Evolutionary conservation across 2,113 vertebrate species (phyloP), one percentile per base, ranked within the genome.

Genomic region (Cheilinus undulatus): DNA sequence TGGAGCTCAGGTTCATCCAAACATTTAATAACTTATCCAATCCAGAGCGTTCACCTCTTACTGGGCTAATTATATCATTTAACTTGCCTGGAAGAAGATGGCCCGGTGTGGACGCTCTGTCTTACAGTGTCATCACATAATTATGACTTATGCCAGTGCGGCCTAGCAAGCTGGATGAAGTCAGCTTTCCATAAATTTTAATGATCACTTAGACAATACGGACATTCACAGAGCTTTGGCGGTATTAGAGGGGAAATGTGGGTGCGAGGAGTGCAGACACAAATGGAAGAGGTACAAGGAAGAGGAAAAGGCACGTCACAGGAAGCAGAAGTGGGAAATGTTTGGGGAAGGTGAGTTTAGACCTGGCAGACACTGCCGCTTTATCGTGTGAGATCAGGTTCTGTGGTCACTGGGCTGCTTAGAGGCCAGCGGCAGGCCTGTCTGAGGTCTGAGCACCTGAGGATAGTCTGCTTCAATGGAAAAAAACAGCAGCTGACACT

Each of bases 1-100:
- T 89, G 87, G 86, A 88, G 87, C 83, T 89, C 81, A 89, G 91
- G 91, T 93, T 92, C 91, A 93, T 92, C 86, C 90, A 93, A 92
- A 93, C 91, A 91, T 92, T 91, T 93, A 91, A 94, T 92, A 92
- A 93, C 89, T 93, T 90, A 83, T 92, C 89, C 89, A 91, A 86
- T 92, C 86, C 76, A 85, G 84, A 88, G 87, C 28, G 45, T 69
- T 91, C 87, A 82, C 88, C 88, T 92, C 90, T 85, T 88, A 87
- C 89, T 84, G 83, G 85, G 84, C 80, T 92, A 91, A 93, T 93
- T 90, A 91, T 85, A 88, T 87, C 79, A 84, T 92, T 93, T 91
- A 84, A 90, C 86, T 81, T 83, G 86, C 76, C 89, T 40, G 82
- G 88, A 76, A 69, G 66, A 88, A 77, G 45, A 51, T 88, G 78